Evolutionary conservation across 1,140 invertebrate species (phyloP).

Genomic region (Laodelphax striatellus): DNA sequence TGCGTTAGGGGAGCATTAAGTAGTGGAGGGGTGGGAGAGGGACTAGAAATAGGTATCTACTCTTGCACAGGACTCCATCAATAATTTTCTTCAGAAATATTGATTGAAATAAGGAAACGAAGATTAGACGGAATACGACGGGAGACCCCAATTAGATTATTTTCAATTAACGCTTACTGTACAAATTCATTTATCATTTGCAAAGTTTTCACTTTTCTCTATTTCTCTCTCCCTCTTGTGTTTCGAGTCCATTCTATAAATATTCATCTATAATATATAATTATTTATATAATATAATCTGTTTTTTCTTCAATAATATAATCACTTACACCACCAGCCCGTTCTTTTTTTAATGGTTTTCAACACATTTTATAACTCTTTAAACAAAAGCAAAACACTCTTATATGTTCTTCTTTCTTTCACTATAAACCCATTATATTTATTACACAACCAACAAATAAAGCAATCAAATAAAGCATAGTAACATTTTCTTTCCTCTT

Average conservation of each 20-base stretch:
- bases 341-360: constrained; percentile 2
- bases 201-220: too few species aligned
- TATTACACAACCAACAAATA: constrained; percentile 14
- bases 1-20: too few species aligned
- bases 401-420: constrained; percentile 5
- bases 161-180: too few species aligned
- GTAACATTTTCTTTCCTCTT: too few species aligned
- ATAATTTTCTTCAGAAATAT: too few species aligned
- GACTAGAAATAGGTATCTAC: constrained; percentile 12
- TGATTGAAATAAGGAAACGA: constrained; percentile 1
- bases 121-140: constrained; percentile 6
- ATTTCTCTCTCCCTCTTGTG: too few species aligned
- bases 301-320: constrained; percentile 6
- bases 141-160: constrained; percentile 1
- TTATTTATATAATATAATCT: background rate
- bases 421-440: background rate
- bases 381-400: constrained; percentile 6
- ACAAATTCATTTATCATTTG: too few species aligned
- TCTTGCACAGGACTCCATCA: background rate
- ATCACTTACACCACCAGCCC: constrained; percentile 5
- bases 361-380: constrained; percentile 13
- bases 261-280: too few species aligned
- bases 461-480: constrained; percentile 9
- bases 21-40: constrained; percentile 5
- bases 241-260: too few species aligned